Percentiles rank a stretch among this genome's conserved stretches.
phyloP scores from a whole-genome alignment of 2,113 vertebrate genomes.

The Saguinus imperator region DNA sequence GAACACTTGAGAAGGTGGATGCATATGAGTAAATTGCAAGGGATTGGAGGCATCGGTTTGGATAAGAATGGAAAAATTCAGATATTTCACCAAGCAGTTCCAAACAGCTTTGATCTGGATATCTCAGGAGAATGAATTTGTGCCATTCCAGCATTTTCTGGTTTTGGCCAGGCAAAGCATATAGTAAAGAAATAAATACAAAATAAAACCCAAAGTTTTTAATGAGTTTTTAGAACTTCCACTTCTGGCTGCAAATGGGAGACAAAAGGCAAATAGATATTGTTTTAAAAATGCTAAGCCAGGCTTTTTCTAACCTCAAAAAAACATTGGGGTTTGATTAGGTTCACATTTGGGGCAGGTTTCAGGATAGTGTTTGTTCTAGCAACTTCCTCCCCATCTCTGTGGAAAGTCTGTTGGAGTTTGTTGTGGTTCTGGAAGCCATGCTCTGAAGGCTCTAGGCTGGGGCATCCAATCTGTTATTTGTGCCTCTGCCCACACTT shows the following conservation, averaged over 20 bases:
- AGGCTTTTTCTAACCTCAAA: slow-evolving; percentile 71
- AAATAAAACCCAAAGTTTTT: slow-evolving; percentile 73
- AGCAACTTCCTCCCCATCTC: slow-evolving; percentile 71
- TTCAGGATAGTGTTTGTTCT: slow-evolving; percentile 72
- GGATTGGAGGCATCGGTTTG: slow-evolving; percentile 69
- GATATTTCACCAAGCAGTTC: slow-evolving; percentile 65
- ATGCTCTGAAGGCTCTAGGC: slow-evolving; percentile 25
- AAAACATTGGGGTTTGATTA: slow-evolving; percentile 76
- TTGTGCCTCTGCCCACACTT: slow-evolving; percentile 57
- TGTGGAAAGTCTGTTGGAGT: slow-evolving; percentile 67
- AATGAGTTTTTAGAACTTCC: slow-evolving; percentile 76
- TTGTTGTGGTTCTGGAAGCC: slow-evolving; percentile 66
- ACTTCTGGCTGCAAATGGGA: slow-evolving; percentile 68
- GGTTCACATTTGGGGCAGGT: slow-evolving; percentile 74
- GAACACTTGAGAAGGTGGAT: slow-evolving; percentile 76
- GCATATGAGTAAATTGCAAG: slow-evolving; percentile 67
- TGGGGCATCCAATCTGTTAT: slow-evolving; percentile 52
- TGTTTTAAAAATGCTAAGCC: slow-evolving; percentile 77
- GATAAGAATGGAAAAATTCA: slow-evolving; percentile 74
- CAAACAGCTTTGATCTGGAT: slow-evolving; percentile 70
- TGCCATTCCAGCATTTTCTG: slow-evolving; percentile 68
- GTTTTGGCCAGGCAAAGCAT: slow-evolving; percentile 70
- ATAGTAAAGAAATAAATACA: slow-evolving; percentile 76
- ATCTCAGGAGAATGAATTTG: slow-evolving; percentile 72
- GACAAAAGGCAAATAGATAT: slow-evolving; percentile 78